Evolutionary conservation across 2,113 vertebrate genomes (phyloP), one percentile per base, ranked within the genome.

Genomic region (Sclerurus mexicanus): DNA sequence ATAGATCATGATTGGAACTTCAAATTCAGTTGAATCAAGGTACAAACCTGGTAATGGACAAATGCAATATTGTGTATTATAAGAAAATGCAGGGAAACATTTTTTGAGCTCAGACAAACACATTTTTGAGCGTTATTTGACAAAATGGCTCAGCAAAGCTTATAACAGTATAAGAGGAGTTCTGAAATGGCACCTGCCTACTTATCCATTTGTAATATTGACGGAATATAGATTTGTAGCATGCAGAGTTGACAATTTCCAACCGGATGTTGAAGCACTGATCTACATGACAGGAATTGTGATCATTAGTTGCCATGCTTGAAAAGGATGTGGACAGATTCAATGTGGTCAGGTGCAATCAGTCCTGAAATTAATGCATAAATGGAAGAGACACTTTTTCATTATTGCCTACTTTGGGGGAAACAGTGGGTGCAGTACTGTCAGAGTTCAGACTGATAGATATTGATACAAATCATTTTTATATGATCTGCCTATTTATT

Each of bases 391-490:
- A 95, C 93, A 94, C 93, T 95, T 96, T 96, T 97, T 96, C 96
- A 96, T 97, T 96, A 96, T 91, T 93, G 87, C 84, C 88, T 96
- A 85, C 94, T 97, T 97, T 97, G 92, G 75, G 92, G 82, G 87
- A 94, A 97, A 96, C 87, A 88, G 81, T 96, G 84, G 94, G 91
- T 94, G 87, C 92, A 95, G 81, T 82, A 71, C 94, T 97, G 96
- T 97, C 95, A 97, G 90, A 89, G 79, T 94, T 95, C 97, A 97
- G 94, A 96, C 96, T 97, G 93, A 97, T 97, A 96, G 90, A 96
- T 97, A 96, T 96, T 93, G 95, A 94, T 95, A 95, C 95, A 96
- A 96, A 97, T 97, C 96, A 97, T 97, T 89, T 96, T 97, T 96
- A 97, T 97, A 96, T 97, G 96, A 94, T 90, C 92, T 96, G 90